These are phyloP conservation scores for Bruchidius siliquastri DNA, from an alignment of 2,888 invertebrate species.

Conservation along the genomic window DNA sequence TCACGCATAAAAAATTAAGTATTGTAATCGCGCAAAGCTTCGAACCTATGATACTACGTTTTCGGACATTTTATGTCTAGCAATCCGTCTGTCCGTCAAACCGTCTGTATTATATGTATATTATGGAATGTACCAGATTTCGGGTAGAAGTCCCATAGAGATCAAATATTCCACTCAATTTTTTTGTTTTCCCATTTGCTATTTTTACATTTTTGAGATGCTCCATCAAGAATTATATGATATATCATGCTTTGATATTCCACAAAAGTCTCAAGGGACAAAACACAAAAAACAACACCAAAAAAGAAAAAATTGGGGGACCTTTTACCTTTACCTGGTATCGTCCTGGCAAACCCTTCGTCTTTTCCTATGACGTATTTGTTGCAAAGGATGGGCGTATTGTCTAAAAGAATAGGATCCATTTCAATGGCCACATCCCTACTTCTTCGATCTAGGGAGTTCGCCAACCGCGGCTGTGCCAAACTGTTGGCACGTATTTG, in stretches of 20 bases:
- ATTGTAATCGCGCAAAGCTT: no score
- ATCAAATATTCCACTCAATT: no score
- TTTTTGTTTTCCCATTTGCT: no score
- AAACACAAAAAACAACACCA: neutral
- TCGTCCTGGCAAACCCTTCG: constrained; percentile 38
- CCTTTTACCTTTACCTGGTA: constrained; percentile 33
- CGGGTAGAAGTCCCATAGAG: no score
- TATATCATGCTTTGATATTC: neutral
- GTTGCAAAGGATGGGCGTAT: constrained; percentile 64
- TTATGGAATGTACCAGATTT: no score
- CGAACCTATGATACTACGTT: no score
- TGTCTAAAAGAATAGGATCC: constrained; percentile 44
- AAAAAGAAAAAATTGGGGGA: neutral
- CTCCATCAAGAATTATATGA: no score
- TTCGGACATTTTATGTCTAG: no score
- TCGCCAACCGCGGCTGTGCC: constrained; percentile 23
- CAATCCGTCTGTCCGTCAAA: no score
- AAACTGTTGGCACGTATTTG: neutral
- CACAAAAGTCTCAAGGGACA: neutral
- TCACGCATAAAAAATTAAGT: no score
- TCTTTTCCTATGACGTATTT: constrained; percentile 60
- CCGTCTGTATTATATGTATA: no score
- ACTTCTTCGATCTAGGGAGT: constrained; percentile 41
- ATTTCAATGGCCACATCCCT: constrained; percentile 39
- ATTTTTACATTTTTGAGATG: no score